Base-by-base conservation (phyloP, 2,797 vertebrate genomes). In the Fistularia tabacaria region DNA sequence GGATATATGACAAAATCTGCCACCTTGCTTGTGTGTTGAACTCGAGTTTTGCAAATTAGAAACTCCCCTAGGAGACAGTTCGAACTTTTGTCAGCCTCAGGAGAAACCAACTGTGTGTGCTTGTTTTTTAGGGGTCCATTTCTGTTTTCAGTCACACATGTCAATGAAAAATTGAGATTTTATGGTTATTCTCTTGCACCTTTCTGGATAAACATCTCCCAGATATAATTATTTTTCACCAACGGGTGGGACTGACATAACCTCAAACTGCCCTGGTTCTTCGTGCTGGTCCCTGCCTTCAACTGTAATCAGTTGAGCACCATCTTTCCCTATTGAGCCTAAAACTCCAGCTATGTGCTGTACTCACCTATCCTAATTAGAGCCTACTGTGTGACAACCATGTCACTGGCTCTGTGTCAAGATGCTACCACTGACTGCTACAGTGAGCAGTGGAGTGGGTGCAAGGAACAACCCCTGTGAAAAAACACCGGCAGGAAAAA, bases 341-440 rank as follows among this genome's bases (percentile, higher is more conserved):
- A 71, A 62, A 62, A 63, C 60, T 79, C 73, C 76, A 73, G 76
- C 72, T 78, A 51, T 57, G 70, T 68, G 79, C 71, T 72, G 71
- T 64, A 78, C 81, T 85, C 81, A 79, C 69, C 80, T 57, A 8
- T 62, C 62, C 82, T 87, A 88, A 87, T 88, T 87, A 82, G 85
- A 80, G 65, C 83, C 71, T 64, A 69, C 52, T 65, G 64, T 77
- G 78, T 88, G 85, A 88, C 85, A 85, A 81, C 57, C 60, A 1
- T 84, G 85, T 82, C 85, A 83, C 60, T 55, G 65, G 74, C 77
- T 82, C 77, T 49, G 71, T 85, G 85, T 85, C 87, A 84, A 77
- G 76, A 81, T 81, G 80, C 83, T 80, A 81, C 59, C 72, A 59
- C 71, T 48, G 70, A 67, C 13, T 81, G 77, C 58, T 25, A 55